Conservation (phyloP, 2,113 vertebrate species). For the Labeo rohita region DNA sequence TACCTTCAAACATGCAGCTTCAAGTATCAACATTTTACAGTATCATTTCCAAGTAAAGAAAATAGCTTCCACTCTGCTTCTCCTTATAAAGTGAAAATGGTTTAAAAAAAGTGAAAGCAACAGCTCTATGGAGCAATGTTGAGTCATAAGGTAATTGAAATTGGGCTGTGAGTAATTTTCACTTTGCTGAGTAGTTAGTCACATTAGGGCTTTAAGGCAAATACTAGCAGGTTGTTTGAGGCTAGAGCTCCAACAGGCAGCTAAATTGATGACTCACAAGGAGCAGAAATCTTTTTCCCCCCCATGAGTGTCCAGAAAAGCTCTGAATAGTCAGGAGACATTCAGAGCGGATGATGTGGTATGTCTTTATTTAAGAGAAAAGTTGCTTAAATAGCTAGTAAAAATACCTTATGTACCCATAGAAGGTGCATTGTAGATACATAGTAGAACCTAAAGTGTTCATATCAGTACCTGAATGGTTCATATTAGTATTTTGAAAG, state of each 20-base stretch:
- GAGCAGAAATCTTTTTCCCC: neutral
- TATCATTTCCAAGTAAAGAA: neutral
- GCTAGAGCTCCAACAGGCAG: conserved; percentile 4
- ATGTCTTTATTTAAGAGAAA: neutral
- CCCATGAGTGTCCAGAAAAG: neutral
- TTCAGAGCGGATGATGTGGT: neutral
- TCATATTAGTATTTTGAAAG: too few relatives aligned
- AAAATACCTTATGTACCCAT: neutral
- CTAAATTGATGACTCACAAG: neutral
- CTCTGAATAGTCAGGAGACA: neutral
- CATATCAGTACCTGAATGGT: neutral
- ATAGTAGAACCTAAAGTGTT: neutral
- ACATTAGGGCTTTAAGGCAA: neutral
- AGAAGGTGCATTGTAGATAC: neutral
- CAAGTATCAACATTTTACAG: conserved; percentile 7
- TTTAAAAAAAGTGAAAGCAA: neutral
- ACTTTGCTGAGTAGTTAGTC: neutral
- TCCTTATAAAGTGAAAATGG: neutral
- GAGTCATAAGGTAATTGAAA: conserved; percentile 7
- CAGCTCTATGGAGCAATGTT: neutral
- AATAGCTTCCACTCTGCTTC: neutral
- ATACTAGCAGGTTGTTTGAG: conserved; percentile 3
- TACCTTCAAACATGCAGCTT: neutral
- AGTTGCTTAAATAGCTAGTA: neutral
- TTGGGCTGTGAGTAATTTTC: conserved; percentile 11